Base-by-base conservation (phyloP, 2,888 invertebrate species). In the Diplolepis rosae region DNA sequence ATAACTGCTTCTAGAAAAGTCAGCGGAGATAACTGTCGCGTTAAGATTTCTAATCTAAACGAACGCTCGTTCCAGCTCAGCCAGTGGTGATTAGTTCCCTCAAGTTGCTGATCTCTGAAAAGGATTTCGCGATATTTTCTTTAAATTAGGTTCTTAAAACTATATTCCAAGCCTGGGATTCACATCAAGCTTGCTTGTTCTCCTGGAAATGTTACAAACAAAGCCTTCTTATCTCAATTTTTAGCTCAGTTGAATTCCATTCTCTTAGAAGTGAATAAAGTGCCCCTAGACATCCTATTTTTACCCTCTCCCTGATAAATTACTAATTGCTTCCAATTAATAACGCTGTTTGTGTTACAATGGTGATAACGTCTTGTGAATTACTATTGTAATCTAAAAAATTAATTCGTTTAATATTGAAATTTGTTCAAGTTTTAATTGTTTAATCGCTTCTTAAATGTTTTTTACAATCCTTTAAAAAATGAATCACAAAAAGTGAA, bases 31-130 rank as follows among this genome's bases (percentile, higher is more conserved):
- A 61, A 61, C 61, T 61, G 39, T 39, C 61, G 61, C 39, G 24
- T 84, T 84, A 85, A 85, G 85, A 85, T 85, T 83, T 76, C 79
- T 85, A 85, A 85, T 85, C 85, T 84, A 82, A 85, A 85, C 82
- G 83, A 82, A 83, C 79, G 80, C 78, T 78, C 81, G 79, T 85
- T 83, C 79, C 81, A 79, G 78, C 79, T 70, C 61, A 39, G 35
- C 39, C 61, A 61, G 39, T 39, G 61, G 61, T 61, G 61, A 61
- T 61, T 61, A 61, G 61, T 61, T 61, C 61, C 24, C 39, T 61
- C 27, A 42, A 61, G 61, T 61, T 61, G 61, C 61, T 61, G 61
- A 61, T 61, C 35, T 61, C 39, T 61, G 24, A 61, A 61, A 61
- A 61, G 39, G 61, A 61, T 61, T 61, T 61, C 9, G 35, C 39